Evolutionary conservation across 1,140 invertebrate species (phyloP).

Genomic region (Bombus impatiens): DNA sequence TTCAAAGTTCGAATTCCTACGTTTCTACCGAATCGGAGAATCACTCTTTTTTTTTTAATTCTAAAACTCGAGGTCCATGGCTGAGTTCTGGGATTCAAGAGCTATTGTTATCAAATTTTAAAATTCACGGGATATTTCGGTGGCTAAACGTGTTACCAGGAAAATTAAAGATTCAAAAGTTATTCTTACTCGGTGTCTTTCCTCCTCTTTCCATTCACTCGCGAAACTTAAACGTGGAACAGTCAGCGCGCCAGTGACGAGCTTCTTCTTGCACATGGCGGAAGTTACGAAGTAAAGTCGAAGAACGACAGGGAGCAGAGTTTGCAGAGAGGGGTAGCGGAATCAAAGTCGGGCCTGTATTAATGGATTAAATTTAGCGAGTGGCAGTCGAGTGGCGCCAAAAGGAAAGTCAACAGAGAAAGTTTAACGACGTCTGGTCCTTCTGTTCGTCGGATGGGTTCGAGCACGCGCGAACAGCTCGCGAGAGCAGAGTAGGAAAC

Average conservation of each 20-base stretch:
- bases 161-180: background rate
- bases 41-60: background rate
- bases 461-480: background rate
- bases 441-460: background rate
- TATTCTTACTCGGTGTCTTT: background rate
- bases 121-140: background rate
- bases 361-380: constrained; percentile 61
- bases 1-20: background rate
- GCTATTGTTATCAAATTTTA: background rate
- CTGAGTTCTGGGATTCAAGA: background rate
- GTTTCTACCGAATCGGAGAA: background rate
- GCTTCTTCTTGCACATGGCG: constrained; percentile 6
- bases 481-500: background rate
- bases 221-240: background rate
- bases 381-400: constrained; percentile 5
- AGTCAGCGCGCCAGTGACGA: background rate
- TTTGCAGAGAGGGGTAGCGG: background rate
- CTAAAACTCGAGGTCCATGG: too few species aligned
- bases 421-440: constrained; percentile 48
- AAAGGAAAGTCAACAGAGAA: constrained; percentile 49
- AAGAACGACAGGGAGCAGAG: too few species aligned
- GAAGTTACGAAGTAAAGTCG: constrained; percentile 12
- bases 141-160: background rate
- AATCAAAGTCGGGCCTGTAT: constrained; percentile 34
- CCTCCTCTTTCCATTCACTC: background rate